Base-by-base conservation (phyloP, 1,140 invertebrate genomes). In the Trypoxylus dichotomus region DNA sequence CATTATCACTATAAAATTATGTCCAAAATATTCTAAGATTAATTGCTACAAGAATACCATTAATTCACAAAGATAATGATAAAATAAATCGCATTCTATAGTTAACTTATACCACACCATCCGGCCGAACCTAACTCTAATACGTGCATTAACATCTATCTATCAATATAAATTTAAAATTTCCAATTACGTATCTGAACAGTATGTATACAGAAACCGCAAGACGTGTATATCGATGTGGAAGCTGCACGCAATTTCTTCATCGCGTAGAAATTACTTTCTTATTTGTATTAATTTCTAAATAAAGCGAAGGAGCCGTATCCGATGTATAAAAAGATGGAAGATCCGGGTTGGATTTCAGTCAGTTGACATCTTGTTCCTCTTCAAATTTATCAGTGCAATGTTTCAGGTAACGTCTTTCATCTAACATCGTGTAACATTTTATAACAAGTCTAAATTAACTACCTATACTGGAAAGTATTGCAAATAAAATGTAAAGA, bases 251-350 rank as follows among this genome's bases (percentile, higher is more conserved):
- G 60, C 24, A 10, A 27, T 24, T 27, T 68, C 60, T 68, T 68
- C 60, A 7, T 68, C 27, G 13, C 15, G 24, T 29, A 68, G 60
- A 68, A 24, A 27, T 24, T 68, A 13, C 60, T 68, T 68, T 68
- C 60, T 68, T 68, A 27, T 68, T 29, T 7, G 24, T 27, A 68
- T 68, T 68, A 68, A 68, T 68, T 68, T 68, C 60, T 68, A 68
- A 68, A 68, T 68, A 68, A 68, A 68, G 24, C 60, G 24, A 68
- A 68, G 11, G 3, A 24, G 5, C 7, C 47, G 2, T 54, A 54
- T n/a, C 13, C 15, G 19, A 68, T 68, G 24, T 68, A 68, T 68
- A 68, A 27, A 58, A 68, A 68, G 60, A 27, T 68, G 2, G 11
- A 13, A 6, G 11, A 68, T 68, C 24, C 60, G 60, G 25, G 27